phyloP scores from a whole-genome alignment of 1,140 invertebrate species.

The Cheumatopsyche charites region DNA sequence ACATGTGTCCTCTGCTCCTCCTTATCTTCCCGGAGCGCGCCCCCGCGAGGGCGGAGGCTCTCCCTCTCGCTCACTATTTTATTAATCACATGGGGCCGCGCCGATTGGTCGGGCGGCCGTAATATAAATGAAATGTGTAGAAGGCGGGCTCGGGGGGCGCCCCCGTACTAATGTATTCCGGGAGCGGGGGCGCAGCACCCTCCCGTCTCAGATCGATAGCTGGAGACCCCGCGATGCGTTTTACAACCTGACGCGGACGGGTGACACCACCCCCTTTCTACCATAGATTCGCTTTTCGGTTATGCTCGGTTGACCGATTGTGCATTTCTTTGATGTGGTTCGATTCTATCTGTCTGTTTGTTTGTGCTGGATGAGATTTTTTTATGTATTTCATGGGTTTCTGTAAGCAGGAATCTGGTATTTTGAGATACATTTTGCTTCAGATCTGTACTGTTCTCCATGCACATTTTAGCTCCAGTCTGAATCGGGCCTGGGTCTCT shows the following conservation, averaged over 20 bases:
- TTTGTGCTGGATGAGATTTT: no score
- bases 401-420: no score
- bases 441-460: no score
- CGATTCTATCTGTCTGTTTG: no score
- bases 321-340: no score
- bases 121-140: conserved; percentile 48
- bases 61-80: conserved; percentile 46
- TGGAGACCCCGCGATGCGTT: conserved; percentile 38
- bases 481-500: no score
- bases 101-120: conserved; percentile 49
- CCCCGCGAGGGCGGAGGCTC: conserved; percentile 15
- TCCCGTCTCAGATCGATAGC: conserved; percentile 43
- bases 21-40: conserved; percentile 34
- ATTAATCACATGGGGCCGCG: conserved; percentile 48
- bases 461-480: no score
- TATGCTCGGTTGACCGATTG: no score
- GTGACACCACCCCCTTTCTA: no score
- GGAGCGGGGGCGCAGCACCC: conserved; percentile 18
- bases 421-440: no score
- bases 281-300: no score
- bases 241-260: conserved; percentile 39
- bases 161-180: conserved; percentile 45
- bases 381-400: no score
- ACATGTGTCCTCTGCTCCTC: not conserved
- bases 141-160: conserved; percentile 39